A percentile compares a stretch with the other conserved stretches of the same genome.
Conservation (phyloP, 2,113 vertebrate genomes). For the Leiothrix lutea region DNA sequence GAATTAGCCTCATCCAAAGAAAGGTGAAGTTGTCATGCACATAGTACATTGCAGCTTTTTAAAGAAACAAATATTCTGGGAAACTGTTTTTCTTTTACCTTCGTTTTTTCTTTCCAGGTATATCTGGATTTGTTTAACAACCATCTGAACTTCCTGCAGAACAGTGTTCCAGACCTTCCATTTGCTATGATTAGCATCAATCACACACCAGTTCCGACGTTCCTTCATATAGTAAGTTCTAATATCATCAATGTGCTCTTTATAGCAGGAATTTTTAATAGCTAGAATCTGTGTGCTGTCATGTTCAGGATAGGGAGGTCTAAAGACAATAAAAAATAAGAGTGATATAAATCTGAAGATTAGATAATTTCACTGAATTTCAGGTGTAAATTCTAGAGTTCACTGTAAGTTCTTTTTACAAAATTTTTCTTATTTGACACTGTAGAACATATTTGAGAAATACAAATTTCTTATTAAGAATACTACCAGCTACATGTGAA, state of each 20-base stretch:
- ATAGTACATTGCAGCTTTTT: not conserved
- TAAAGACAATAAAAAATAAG: conserved; percentile 17
- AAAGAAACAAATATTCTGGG: not conserved
- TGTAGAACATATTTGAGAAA: not conserved
- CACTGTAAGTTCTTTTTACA: not conserved
- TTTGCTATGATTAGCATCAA: conserved; percentile 83
- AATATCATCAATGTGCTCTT: conserved; percentile 72
- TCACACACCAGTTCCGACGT: conserved; percentile 85
- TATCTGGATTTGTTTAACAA: conserved; percentile 77
- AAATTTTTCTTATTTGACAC: not conserved
- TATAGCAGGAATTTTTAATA: conserved; percentile 78
- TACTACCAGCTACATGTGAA: not conserved
- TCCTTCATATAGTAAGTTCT: conserved; percentile 78
- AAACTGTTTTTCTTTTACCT: conserved; percentile 74
- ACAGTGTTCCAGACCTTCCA: conserved; percentile 88
- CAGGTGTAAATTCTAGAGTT: not conserved
- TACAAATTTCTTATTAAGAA: not conserved
- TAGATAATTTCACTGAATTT: not conserved
- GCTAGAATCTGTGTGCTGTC: conserved; percentile 84
- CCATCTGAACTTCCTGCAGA: conserved; percentile 71
- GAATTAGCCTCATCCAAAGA: not conserved
- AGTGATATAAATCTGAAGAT: not conserved
- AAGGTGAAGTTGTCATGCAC: not conserved
- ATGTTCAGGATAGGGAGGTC: conserved; percentile 73
- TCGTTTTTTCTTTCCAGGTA: conserved; percentile 82